Conservation (phyloP, 2,888 invertebrate species). For the Glyphotaelius pellucidus region DNA sequence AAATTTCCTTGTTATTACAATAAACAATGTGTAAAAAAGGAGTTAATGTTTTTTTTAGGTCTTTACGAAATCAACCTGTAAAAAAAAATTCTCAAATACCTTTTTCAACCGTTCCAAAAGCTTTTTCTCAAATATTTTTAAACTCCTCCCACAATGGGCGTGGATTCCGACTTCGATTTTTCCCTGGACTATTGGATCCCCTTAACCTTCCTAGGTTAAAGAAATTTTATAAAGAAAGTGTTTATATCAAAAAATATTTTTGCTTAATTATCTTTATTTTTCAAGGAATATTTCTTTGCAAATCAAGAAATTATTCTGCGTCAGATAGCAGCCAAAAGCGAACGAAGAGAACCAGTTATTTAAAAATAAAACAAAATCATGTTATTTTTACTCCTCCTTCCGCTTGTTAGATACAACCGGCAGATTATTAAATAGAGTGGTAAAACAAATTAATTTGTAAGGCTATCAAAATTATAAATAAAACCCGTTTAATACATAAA, state of each 20-base stretch:
- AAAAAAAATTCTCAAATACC: too few species aligned
- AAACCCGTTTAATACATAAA: neutral
- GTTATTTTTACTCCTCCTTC: neutral
- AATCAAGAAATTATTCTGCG: neutral
- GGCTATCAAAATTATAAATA: neutral
- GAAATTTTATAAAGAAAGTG: too few species aligned
- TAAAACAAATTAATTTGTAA: neutral
- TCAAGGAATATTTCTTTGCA: neutral
- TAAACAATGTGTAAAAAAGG: too few species aligned
- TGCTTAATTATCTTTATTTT: neutral
- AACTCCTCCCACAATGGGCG: too few species aligned
- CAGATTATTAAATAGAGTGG: neutral
- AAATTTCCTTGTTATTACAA: too few species aligned
- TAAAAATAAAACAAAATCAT: neutral
- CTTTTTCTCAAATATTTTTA: too few species aligned
- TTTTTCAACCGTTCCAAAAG: too few species aligned
- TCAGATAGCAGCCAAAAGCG: neutral
- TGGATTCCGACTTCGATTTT: too few species aligned
- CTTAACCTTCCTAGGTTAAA: too few species aligned
- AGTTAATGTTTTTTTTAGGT: too few species aligned
- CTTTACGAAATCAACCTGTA: too few species aligned
- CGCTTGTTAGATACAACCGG: neutral
- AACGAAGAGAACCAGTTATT: conserved; percentile 6
- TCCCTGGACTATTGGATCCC: too few species aligned
- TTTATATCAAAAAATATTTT: neutral